These are phyloP conservation scores for Resseliella maxima DNA, from an alignment of 2,888 invertebrate species.

Conservation along the genomic window DNA sequence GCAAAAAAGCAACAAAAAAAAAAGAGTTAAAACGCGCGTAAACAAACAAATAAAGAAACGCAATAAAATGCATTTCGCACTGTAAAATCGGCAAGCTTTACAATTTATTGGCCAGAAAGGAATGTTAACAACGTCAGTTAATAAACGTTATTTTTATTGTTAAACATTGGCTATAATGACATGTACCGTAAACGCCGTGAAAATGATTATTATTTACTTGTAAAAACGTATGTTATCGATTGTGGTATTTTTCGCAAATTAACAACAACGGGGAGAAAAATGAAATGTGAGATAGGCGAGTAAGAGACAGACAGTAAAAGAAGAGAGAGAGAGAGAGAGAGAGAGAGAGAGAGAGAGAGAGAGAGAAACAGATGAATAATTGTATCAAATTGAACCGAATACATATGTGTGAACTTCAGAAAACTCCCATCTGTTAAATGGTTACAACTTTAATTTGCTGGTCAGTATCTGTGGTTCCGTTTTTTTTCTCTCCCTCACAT, in stretches of 20 bases:
- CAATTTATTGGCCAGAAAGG: slow-evolving; percentile 50
- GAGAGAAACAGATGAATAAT: neutral
- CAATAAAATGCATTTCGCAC: slow-evolving; percentile 52
- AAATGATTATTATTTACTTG: slow-evolving; percentile 15
- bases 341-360: too few relatives aligned
- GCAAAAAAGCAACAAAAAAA: neutral
- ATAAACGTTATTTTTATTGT: neutral
- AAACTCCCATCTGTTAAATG: neutral
- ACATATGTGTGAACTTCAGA: neutral
- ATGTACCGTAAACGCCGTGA: slow-evolving; percentile 1
- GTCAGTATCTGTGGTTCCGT: too few relatives aligned
- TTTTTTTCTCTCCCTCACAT: neutral
- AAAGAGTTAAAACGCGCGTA: neutral
- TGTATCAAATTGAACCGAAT: neutral
- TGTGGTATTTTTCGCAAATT: slow-evolving; percentile 20
- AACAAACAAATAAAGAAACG: neutral
- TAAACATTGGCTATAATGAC: neutral
- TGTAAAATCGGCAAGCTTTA: slow-evolving; percentile 20
- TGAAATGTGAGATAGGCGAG: too few relatives aligned
- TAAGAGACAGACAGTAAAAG: too few relatives aligned
- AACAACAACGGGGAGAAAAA: neutral
- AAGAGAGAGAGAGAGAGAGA: neutral
- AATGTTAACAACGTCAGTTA: slow-evolving; percentile 40
- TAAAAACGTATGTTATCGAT: neutral
- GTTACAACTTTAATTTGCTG: neutral